phyloP scores from a whole-genome alignment of 2,888 invertebrate species.

The Unio delphinus region DNA sequence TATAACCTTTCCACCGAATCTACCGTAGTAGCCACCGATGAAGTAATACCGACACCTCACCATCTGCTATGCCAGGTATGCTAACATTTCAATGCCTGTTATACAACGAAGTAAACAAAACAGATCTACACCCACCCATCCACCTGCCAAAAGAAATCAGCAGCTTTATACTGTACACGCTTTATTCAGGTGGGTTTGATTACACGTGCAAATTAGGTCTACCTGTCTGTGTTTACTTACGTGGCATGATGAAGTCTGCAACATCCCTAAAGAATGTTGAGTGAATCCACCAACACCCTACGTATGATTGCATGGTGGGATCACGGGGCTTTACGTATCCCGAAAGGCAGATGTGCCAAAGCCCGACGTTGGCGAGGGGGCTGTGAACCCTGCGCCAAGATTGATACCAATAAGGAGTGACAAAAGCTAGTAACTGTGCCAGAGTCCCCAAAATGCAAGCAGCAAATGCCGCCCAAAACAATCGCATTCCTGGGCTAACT shows the following conservation, averaged over 20 bases:
- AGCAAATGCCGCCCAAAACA: slow-evolving; percentile 44
- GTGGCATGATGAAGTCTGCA: slow-evolving; percentile 52
- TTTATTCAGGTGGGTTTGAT: background rate
- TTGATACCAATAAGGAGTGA: slow-evolving; percentile 62
- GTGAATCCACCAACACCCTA: slow-evolving; percentile 67
- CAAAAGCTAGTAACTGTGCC: slow-evolving; percentile 57
- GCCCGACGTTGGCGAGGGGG: slow-evolving; percentile 58
- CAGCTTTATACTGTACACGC: too few species aligned
- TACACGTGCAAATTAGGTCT: slow-evolving; percentile 2
- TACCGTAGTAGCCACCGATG: too few species aligned
- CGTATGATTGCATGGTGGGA: slow-evolving; percentile 57
- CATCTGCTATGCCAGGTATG: too few species aligned
- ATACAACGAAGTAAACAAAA: too few species aligned
- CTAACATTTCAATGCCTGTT: too few species aligned
- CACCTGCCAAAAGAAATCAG: too few species aligned
- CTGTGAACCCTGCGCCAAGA: slow-evolving; percentile 65
- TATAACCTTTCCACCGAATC: too few species aligned
- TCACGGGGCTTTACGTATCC: slow-evolving; percentile 61
- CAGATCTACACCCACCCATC: too few species aligned
- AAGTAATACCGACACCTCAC: too few species aligned
- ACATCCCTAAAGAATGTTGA: slow-evolving; percentile 57
- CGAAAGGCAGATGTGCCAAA: slow-evolving; percentile 63
- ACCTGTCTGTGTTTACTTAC: slow-evolving; percentile 36
- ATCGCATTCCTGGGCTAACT: slow-evolving; percentile 38
- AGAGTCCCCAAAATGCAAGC: slow-evolving; percentile 44